Conservation (phyloP, 2,797 vertebrate species). For the Phyllotis vaccarum region DNA sequence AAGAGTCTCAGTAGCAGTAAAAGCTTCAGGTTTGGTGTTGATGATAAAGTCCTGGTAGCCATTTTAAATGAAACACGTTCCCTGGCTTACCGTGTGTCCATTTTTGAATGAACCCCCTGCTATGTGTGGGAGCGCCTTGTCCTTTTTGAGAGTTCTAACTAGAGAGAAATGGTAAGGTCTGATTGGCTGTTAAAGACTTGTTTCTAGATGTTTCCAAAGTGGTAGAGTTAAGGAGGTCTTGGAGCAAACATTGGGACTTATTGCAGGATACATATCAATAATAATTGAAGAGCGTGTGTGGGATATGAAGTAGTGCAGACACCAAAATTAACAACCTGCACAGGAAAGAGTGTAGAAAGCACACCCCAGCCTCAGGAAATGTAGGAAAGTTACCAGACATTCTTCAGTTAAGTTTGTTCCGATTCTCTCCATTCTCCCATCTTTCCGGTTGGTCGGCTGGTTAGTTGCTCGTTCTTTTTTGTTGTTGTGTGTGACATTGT, state of each 20-base stretch:
- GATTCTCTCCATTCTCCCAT: background rate
- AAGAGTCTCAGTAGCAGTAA: slow-evolving; percentile 20
- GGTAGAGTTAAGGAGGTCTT: slow-evolving; percentile 15
- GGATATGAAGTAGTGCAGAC: background rate
- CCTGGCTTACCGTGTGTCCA: background rate
- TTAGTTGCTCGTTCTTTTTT: background rate
- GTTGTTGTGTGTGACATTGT: slow-evolving; percentile 42
- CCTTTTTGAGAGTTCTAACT: background rate
- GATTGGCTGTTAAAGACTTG: background rate
- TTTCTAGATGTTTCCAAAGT: background rate
- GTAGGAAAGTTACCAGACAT: background rate
- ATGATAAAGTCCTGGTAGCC: background rate
- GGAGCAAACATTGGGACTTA: background rate
- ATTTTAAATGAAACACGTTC: slow-evolving; percentile 3
- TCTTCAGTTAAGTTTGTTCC: background rate
- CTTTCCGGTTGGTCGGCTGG: background rate
- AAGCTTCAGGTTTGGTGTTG: background rate
- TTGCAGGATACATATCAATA: background rate
- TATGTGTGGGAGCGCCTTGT: background rate
- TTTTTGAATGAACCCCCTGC: background rate
- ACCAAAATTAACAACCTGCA: background rate
- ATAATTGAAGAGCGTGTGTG: background rate
- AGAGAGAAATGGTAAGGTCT: background rate
- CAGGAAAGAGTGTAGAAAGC: background rate
- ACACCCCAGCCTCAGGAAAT: background rate